phyloP scores from a whole-genome alignment of 2,888 invertebrate species.

The Synanthedon formicaeformis region DNA sequence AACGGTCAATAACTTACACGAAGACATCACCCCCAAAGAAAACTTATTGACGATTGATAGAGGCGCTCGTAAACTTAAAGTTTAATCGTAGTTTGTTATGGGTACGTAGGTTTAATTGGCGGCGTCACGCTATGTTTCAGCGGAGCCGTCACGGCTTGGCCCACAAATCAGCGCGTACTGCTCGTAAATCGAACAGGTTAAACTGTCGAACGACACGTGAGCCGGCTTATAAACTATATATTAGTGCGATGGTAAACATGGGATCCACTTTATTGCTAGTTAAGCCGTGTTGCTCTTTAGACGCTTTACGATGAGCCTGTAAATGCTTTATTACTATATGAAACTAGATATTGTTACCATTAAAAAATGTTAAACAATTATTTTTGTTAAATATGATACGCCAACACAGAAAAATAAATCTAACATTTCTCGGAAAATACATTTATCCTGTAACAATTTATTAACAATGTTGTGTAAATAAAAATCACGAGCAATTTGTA shows the following conservation, averaged over 20 bases:
- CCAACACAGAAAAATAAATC: no score
- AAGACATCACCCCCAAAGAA: no score
- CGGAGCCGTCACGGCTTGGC: neutral
- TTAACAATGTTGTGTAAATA: neutral
- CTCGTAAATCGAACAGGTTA: conserved; percentile 2
- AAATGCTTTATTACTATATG: no score
- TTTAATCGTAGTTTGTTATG: no score
- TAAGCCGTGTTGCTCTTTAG: neutral
- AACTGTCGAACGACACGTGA: conserved; percentile 4
- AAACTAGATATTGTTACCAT: no score
- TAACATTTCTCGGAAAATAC: no score
- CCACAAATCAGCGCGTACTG: conserved; percentile 2
- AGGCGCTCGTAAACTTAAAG: no score
- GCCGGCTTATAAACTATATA: neutral
- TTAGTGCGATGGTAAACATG: neutral
- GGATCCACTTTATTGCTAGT: neutral
- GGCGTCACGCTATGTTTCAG: neutral
- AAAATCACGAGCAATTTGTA: neutral
- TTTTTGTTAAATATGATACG: no score
- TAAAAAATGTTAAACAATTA: no score
- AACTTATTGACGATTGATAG: no score
- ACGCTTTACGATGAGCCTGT: no score
- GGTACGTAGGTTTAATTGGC: neutral
- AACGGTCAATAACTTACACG: no score
- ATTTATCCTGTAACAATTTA: neutral